Conservation (phyloP, 2,113 vertebrate species). For the Stercorarius parasiticus region DNA sequence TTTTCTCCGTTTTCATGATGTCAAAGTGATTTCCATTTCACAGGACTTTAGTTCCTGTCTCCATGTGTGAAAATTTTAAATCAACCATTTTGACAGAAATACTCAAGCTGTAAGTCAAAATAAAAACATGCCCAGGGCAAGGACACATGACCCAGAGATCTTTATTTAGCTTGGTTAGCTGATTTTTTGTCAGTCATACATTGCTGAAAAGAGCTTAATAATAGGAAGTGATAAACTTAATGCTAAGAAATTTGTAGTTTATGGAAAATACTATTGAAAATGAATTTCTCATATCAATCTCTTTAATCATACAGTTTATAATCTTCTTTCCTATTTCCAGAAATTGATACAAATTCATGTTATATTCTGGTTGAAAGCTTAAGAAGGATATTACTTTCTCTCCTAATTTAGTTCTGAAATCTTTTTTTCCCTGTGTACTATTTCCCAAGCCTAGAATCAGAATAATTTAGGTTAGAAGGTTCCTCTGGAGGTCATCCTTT, state of each 20-base stretch:
- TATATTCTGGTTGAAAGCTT: not conserved
- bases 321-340: not conserved
- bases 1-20: not conserved
- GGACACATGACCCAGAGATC: not conserved
- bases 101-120: not conserved
- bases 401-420: not conserved
- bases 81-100: not conserved
- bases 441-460: not conserved
- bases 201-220: not conserved
- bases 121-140: not conserved
- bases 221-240: not conserved
- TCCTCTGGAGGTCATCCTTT: not conserved
- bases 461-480: not conserved
- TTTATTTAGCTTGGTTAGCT: not conserved
- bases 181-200: not conserved
- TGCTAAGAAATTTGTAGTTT: not conserved
- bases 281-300: not conserved
- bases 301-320: not conserved
- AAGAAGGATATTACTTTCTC: not conserved
- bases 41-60: not conserved
- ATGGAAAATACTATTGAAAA: not conserved
- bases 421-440: not conserved
- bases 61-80: not conserved
- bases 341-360: not conserved
- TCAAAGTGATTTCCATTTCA: not conserved